Percentiles rank a stretch among this genome's conserved stretches.
These are phyloP conservation scores for Arctopsyche grandis DNA, from an alignment of 1,140 invertebrate species.

Conservation along the genomic window DNA sequence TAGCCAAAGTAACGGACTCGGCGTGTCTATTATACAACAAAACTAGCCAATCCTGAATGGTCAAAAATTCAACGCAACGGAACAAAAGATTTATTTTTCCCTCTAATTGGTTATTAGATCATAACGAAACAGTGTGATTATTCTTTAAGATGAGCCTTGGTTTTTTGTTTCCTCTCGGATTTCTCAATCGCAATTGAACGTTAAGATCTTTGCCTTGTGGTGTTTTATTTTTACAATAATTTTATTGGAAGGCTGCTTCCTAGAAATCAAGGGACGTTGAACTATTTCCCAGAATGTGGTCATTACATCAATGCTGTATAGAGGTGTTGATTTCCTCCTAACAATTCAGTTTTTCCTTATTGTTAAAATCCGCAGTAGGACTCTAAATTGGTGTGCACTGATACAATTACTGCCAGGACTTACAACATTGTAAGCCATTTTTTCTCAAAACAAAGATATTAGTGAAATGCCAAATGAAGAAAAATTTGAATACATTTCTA, in stretches of 20 bases:
- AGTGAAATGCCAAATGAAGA: too few species aligned
- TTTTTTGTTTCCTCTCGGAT: neutral
- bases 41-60: slow-evolving; percentile 22
- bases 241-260: neutral
- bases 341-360: slow-evolving; percentile 3
- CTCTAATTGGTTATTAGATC: neutral
- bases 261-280: slow-evolving; percentile 8
- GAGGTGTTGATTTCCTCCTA: slow-evolving; percentile 4
- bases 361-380: too few species aligned
- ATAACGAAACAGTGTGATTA: too few species aligned
- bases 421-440: too few species aligned
- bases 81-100: neutral
- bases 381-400: too few species aligned
- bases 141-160: too few species aligned
- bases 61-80: neutral
- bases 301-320: neutral
- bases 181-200: slow-evolving; percentile 21
- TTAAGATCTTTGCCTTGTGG: neutral
- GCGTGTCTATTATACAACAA: too few species aligned
- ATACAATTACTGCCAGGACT: too few species aligned
- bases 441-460: too few species aligned
- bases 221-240: slow-evolving; percentile 28
- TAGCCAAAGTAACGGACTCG: slow-evolving; percentile 11
- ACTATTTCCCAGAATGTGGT: slow-evolving; percentile 11
- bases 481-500: too few species aligned